Base-by-base conservation (phyloP, 2,113 vertebrate genomes). In the Petrocephalus zakoni region DNA sequence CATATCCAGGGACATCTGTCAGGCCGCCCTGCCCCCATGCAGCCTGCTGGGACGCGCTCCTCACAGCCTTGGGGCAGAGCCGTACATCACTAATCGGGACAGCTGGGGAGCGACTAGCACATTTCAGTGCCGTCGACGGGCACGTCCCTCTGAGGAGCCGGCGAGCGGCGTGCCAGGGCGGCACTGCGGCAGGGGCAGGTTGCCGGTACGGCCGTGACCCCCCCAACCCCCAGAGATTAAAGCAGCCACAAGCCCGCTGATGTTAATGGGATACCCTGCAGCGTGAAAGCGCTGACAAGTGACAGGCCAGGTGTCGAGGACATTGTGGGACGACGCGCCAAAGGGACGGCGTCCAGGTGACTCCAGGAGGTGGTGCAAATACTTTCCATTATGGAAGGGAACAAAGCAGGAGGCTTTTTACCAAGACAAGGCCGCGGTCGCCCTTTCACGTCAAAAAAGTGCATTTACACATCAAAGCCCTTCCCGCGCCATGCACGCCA, bases 181-280 rank as follows among this genome's bases (percentile, higher is more conserved):
- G 34, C 72, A 19, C 34, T 5, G 15, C 34, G 72, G 34, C 17
- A 22, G 10, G 82, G 7, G 34, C 29, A n/a, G 72, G 72, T 34
- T 78, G 72, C 8, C 34, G 34, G 72, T 15, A 78, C 0, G 72
- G n/a, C 15, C 25, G 2, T 58, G 78, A 83, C 84, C 88, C 29
- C 56, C 9, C 0, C 19, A 89, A 52, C 84, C 61, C n/a, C n/a
- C 37, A 4, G 34, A 55, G 88, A 86, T 89, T 86, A 88, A 64
- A 22, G 84, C 47, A 42, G 82, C 84, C 49, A 17, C 47, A 78
- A 78, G 84, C 84, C 49, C 64, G n/a, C 15, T 78, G 88, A 86
- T 89, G 61, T 87, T 89, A 89, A 89, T 86, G 72, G 88, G 88
- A 89, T 86, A 55, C 47, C 83, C 46, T 37, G 83, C 46, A 37